Percentiles rank a stretch among this genome's conserved stretches.
Evolutionary conservation across 2,113 vertebrate genomes (phyloP).

Genomic region (Prunella himalayana): DNA sequence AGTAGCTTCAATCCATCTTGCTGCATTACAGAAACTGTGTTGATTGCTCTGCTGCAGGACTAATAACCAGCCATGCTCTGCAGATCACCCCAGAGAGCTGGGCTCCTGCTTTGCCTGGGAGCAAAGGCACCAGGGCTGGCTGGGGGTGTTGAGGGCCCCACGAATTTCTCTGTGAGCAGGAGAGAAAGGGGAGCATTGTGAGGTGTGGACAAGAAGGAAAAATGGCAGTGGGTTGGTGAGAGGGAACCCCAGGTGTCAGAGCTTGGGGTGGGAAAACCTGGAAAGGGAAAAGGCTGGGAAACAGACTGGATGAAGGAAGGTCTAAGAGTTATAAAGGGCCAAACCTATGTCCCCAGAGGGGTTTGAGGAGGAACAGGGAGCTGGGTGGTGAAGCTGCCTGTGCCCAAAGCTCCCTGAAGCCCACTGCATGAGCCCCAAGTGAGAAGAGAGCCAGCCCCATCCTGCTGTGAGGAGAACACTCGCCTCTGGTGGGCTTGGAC

Average conservation of each 20-base stretch:
- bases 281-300: not conserved
- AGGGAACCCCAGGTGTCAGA: not conserved
- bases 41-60: conserved; percentile 25
- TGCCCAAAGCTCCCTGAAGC: not conserved
- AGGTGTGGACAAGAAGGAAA: not conserved
- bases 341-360: accelerated
- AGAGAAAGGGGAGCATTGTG: not conserved
- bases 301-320: not conserved
- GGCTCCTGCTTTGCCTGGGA: not conserved
- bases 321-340: not conserved
- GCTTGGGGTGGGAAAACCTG: not conserved
- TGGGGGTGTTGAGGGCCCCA: not conserved
- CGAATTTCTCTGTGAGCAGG: not conserved
- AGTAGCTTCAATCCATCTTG: conserved; percentile 37
- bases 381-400: not conserved
- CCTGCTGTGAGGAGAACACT: accelerated
- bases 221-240: not conserved
- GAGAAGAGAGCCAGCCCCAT: not conserved
- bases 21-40: not conserved
- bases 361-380: not conserved
- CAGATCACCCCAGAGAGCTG: not conserved
- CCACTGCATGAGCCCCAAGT: not conserved
- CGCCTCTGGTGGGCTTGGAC: not conserved
- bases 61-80: not conserved
- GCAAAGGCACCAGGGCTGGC: not conserved